Conservation (phyloP, 1,140 invertebrate genomes). For the Drosophila mauritiana region DNA sequence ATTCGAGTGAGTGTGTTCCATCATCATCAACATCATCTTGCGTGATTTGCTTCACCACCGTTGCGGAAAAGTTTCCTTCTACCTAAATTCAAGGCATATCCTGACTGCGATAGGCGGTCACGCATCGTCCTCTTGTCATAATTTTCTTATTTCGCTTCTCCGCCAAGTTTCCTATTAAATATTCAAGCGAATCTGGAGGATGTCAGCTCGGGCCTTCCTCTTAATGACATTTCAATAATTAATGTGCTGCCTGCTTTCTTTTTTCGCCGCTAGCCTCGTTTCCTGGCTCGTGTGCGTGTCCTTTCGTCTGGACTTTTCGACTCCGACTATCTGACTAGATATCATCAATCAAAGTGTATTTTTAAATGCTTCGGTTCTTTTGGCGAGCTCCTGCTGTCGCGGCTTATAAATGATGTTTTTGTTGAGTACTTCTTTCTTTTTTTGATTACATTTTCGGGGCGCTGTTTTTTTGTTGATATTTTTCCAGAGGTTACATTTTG, state of each 20-base stretch:
- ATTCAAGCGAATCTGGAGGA: slow-evolving; percentile 78
- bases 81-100: slow-evolving; percentile 49
- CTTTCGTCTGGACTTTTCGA: slow-evolving; percentile 69
- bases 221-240: slow-evolving; percentile 83
- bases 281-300: slow-evolving; percentile 69
- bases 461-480: slow-evolving; percentile 26
- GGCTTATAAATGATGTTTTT: slow-evolving; percentile 78
- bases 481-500: slow-evolving; percentile 70
- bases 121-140: slow-evolving; percentile 73
- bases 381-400: slow-evolving; percentile 63
- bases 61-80: slow-evolving; percentile 17
- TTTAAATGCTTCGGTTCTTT: slow-evolving; percentile 71
- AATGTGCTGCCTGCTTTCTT: slow-evolving; percentile 66
- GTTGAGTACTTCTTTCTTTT: slow-evolving; percentile 41
- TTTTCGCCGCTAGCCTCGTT: slow-evolving; percentile 36
- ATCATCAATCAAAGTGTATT: slow-evolving; percentile 76
- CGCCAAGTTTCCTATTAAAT: slow-evolving; percentile 68
- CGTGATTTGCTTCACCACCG: slow-evolving; percentile 66
- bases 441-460: slow-evolving; percentile 61
- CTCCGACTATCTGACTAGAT: slow-evolving; percentile 55
- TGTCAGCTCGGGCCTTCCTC: slow-evolving; percentile 68
- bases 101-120: slow-evolving; percentile 60
- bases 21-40: slow-evolving; percentile 62
- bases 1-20: slow-evolving; percentile 50
- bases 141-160: slow-evolving; percentile 53